Base-by-base conservation (phyloP, 2,888 invertebrate species). In the Microlaimidae sp. region DNA sequence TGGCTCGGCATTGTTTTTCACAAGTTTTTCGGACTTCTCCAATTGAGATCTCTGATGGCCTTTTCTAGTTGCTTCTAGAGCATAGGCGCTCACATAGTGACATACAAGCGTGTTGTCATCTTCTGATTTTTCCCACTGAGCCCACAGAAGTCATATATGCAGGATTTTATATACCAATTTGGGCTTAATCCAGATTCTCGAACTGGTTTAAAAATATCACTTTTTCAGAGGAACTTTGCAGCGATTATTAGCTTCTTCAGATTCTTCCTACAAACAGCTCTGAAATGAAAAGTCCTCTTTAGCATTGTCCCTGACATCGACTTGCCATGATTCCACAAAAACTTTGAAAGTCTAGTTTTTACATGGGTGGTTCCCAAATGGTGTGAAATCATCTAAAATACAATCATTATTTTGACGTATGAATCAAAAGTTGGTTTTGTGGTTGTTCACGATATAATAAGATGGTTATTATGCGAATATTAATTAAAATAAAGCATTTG, bases 1-100 rank as follows among this genome's bases (percentile, higher is more conserved):
- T 41, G 1, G 13, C 46, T 1, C 27, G 38, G 24, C 54, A 56
- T 10, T 21, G 79, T 84, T 81, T 75, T 88, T 88, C 84, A 67
- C 89, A 89, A 46, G 81, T 78, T 7, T 80, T 78, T n/a, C n/a
- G 78, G 73, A 63, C 81, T 81, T 49, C 89, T 78, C 89, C 88
- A 89, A 42, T 77, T 78, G 28, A 4, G 21, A 7, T 29, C 17
- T 3, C 21, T 28, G n/a, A 7, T 29, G 21, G 26, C 51, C 51
- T 21, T 23, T 19, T 32, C 32, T 51, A 25, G 43, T n/a, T 17
- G 49, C 53, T 17, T 53, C 53, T 29, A 47, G 47, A 49, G 46
- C 45, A 27, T 53, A 53, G 19, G 49, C 29, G 10, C 32, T 26
- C 19, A 55, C 29, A 21, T 47, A 23, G 28, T 32, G 19, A 65